Percentiles rank a stretch among this genome's conserved stretches.
Conservation (phyloP, 1,140 invertebrate genomes). For the Nephotettix cincticeps region DNA sequence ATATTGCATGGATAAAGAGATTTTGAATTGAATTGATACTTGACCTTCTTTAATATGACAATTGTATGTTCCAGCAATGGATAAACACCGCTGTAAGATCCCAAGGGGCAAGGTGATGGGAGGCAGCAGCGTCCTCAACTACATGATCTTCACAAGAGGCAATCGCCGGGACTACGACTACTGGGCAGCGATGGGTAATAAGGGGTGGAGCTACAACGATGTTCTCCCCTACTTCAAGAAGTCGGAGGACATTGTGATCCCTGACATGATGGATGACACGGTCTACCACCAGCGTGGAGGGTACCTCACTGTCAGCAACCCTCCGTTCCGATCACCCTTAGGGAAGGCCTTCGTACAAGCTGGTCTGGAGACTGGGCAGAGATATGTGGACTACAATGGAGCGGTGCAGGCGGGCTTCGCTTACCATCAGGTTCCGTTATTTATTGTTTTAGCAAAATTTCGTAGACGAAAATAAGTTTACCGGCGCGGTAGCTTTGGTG, state of each 20-base stretch:
- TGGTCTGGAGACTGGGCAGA: conserved; percentile 53
- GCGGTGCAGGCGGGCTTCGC: conserved; percentile 51
- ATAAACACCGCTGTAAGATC: conserved; percentile 35
- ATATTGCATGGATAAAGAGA: no score
- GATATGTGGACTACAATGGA: conserved; percentile 55
- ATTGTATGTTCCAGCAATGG: conserved; percentile 29
- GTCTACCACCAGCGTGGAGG: conserved; percentile 52
- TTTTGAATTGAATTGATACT: no score
- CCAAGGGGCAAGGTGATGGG: conserved; percentile 40
- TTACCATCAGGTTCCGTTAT: conserved; percentile 54
- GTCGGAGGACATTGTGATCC: conserved; percentile 65
- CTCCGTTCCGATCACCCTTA: conserved; percentile 49
- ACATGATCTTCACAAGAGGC: conserved; percentile 84
- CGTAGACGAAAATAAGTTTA: no score
- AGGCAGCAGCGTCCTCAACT: conserved; percentile 56
- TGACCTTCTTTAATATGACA: no score
- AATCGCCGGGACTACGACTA: conserved; percentile 71
- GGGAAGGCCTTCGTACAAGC: conserved; percentile 51
- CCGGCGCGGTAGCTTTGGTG: no score
- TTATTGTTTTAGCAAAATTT: no score
- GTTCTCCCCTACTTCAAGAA: conserved; percentile 82
- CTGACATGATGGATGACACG: conserved; percentile 52
- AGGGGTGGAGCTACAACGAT: conserved; percentile 76
- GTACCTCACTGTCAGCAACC: conserved; percentile 44
- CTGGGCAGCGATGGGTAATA: conserved; percentile 64